Base-by-base conservation (phyloP, 2,797 vertebrate species). In the Chromis chromis region DNA sequence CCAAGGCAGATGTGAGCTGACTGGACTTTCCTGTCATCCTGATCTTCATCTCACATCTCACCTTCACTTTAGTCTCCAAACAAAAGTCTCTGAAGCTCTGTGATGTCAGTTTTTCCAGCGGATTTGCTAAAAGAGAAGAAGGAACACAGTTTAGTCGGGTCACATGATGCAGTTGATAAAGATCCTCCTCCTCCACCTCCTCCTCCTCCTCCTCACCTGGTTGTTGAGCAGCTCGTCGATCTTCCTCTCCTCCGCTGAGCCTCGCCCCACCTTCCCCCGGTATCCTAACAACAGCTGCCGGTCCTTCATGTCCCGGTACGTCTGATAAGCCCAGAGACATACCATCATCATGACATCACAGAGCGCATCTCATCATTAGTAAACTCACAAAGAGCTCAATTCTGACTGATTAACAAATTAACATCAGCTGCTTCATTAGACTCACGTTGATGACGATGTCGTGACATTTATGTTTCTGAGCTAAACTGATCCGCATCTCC, bases 381-480 rank as follows among this genome's bases (percentile, higher is more conserved):
- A 31, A 31, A 31, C 28, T 5, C 28, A 31, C 33, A 36, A 36
- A 36, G 33, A 36, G 33, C 33, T 10, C 10, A 3, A 36, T 3
- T 36, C 2, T 36, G 33, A 36, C 33, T 36, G 33, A 36, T 36
- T 36, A 36, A 36, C 33, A 36, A 36, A 44, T 44, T 44, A 44
- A 6, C 42, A 44, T 17, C 40, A 17, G 14, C 16, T 17, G 42
- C 42, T 17, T 16, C 13, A 2, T 5, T 44, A 12, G 28, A 78
- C 95, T 94, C 87, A 99, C 98, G 69, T 97, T 96, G 84, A 99
- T 98, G 86, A 97, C 93, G 46, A 98, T 94, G 84, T 97, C 95
- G n/a, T 99, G 98, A 87, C 98, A 99, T 86, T 97, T 98, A 85
- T 97, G 96, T 83, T 97, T 99, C 67, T 95, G 95, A 40, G 96